Percentiles rank a stretch among this genome's conserved stretches.
These are phyloP conservation scores for Petromus typicus DNA, from an alignment of 2,113 vertebrate species.

Conservation along the genomic window DNA sequence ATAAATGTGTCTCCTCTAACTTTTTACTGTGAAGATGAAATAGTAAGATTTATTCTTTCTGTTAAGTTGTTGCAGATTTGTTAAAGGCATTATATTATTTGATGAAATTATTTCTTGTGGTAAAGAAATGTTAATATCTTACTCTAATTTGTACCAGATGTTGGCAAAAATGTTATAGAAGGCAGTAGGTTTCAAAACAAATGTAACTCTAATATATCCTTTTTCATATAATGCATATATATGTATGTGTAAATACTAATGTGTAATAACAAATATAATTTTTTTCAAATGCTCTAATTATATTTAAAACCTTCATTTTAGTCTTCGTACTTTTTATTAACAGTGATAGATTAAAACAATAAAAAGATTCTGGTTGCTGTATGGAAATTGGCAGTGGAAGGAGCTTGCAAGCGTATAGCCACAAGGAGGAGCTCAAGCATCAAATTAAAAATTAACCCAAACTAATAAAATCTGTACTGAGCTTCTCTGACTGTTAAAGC, in stretches of 20 bases:
- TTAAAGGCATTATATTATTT: background rate
- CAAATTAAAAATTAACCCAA: conserved; percentile 68
- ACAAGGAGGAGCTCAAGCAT: conserved; percentile 87
- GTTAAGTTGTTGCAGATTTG: background rate
- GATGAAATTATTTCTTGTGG: conserved; percentile 18
- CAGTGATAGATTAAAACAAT: background rate
- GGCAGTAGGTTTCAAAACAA: conserved; percentile 12
- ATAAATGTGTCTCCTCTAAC: background rate
- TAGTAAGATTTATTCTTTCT: background rate
- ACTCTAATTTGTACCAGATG: conserved; percentile 42
- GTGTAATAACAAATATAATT: background rate
- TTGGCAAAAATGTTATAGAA: background rate
- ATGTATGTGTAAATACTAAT: background rate
- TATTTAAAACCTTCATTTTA: background rate
- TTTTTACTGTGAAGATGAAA: background rate
- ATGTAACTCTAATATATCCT: background rate
- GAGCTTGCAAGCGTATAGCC: conserved; percentile 52
- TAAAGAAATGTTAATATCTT: background rate
- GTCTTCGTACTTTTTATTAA: background rate
- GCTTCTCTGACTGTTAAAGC: background rate
- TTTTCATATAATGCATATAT: background rate
- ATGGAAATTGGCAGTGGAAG: background rate
- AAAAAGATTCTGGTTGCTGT: background rate
- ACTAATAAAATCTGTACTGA: background rate
- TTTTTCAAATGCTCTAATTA: background rate